These are phyloP conservation scores for Pseudachorutes palmiensis DNA, from an alignment of 1,140 invertebrate genomes.

Conservation along the genomic window DNA sequence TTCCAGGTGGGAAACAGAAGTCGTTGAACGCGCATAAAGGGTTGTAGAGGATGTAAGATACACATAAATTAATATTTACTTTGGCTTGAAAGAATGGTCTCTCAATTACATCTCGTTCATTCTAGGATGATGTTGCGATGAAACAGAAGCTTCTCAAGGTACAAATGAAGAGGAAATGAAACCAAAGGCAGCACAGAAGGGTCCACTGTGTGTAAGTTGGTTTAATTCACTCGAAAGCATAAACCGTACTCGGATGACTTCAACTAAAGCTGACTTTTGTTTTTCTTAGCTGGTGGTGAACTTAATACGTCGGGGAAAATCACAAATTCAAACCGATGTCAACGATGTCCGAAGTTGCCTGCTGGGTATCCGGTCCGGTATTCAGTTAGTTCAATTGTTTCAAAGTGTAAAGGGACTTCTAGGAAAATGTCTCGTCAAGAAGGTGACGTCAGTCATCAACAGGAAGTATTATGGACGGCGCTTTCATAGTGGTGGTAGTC, in stretches of 20 bases:
- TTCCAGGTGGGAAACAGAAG: conserved; percentile 47
- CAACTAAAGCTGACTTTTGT: conserved; percentile 17
- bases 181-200: conserved; percentile 48
- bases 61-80: background rate
- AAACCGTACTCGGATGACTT: background rate
- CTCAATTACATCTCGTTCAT: conserved; percentile 12
- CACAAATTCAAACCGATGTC: too few species aligned
- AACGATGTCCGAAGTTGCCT: too few species aligned
- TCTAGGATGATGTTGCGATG: conserved; percentile 48
- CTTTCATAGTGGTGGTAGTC: too few species aligned
- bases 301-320: conserved; percentile 51
- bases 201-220: conserved; percentile 46
- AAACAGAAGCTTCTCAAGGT: conserved; percentile 51
- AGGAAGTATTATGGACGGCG: too few species aligned
- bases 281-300: conserved; percentile 44
- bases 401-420: too few species aligned
- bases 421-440: too few species aligned
- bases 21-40: conserved; percentile 44
- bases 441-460: too few species aligned
- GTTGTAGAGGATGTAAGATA: conserved; percentile 45
- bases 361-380: too few species aligned
- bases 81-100: background rate
- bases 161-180: conserved; percentile 49
- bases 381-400: too few species aligned
- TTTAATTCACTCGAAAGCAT: too few species aligned